Base-by-base conservation (phyloP, 2,888 invertebrate genomes). In the Lasioglossum zephyrum region DNA sequence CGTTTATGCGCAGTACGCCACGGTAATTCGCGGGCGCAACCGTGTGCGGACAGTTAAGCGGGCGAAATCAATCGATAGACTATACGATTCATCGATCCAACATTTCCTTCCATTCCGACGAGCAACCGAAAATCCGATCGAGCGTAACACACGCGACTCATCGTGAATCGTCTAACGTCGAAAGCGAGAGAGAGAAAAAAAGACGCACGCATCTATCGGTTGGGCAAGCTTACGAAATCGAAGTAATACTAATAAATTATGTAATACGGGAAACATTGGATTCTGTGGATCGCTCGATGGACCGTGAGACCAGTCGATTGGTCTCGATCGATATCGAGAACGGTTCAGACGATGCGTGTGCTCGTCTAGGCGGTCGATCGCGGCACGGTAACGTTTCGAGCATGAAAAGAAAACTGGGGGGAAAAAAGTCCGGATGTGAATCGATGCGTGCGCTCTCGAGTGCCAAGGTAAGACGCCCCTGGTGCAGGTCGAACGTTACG, bases 401-500 rank as follows among this genome's bases (percentile, higher is more conserved):
- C 13, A n/a, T 16, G 22, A 26, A 36, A 31, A 36, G 63, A 63
- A 63, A 63, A 18, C 31, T 22, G 57, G n/a, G 11, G n/a, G n/a
- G 1, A 4, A 63, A 13, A 57, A 70, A 53, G 60, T 22, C 16
- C 53, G 39, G n/a, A 76, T 18, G 36, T 11, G 69, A 49, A 60
- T 36, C 57, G 47, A 76, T 47, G 76, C 73, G 31, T 72, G n/a
- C 47, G 69, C 57, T 22, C n/a, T 22, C 57, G 81, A 44, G 75
- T 77, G 31, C 81, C 84, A 72, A 73, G 60, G 79, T 79, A 72
- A 79, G 76, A 57, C 86, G 81, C 86, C 86, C 83, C 70, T 75
- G 81, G 77, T 82, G 81, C 83, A 79, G 82, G 75, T 82, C 66
- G 72, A 53, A 73, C 63, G 78, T 13, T 87, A 90, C 90, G 88